phyloP scores from a whole-genome alignment of 2,113 vertebrate species.

The Hassar affinis region DNA sequence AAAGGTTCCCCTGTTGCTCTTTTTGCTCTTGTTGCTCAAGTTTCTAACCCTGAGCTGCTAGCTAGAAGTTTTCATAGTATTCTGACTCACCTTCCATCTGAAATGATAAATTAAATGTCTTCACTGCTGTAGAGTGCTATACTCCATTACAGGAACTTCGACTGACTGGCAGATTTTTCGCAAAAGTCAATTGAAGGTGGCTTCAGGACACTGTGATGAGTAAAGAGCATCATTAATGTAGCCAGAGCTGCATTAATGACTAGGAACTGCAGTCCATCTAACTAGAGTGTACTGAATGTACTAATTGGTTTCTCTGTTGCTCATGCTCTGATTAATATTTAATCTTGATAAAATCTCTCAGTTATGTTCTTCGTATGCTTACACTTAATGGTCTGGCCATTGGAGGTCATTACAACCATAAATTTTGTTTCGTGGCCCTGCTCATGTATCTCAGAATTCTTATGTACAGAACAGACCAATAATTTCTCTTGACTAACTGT shows the following conservation, averaged over 20 bases:
- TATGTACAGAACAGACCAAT: no score
- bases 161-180: not conserved
- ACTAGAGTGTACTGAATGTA: constrained; percentile 1
- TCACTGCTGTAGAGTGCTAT: not conserved
- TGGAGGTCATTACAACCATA: not conserved
- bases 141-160: not conserved
- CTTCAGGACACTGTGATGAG: constrained; percentile 7
- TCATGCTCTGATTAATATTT: constrained; percentile 21
- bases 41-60: not conserved
- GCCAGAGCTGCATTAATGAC: constrained; percentile 28
- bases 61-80: not conserved
- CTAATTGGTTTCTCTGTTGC: constrained; percentile 17
- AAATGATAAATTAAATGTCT: constrained; percentile 3
- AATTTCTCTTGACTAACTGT: not conserved
- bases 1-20: not conserved
- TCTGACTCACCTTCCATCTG: not conserved
- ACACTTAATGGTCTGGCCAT: not conserved
- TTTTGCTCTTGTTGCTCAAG: no score
- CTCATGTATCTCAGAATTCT: not conserved
- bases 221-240: constrained; percentile 27
- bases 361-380: constrained; percentile 16
- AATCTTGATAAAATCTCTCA: constrained; percentile 9
- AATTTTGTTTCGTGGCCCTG: not conserved
- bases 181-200: constrained; percentile 2
- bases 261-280: constrained; percentile 10